These are phyloP conservation scores for Trichechus manatus DNA, from an alignment of 2,113 vertebrate genomes.

Conservation along the genomic window DNA sequence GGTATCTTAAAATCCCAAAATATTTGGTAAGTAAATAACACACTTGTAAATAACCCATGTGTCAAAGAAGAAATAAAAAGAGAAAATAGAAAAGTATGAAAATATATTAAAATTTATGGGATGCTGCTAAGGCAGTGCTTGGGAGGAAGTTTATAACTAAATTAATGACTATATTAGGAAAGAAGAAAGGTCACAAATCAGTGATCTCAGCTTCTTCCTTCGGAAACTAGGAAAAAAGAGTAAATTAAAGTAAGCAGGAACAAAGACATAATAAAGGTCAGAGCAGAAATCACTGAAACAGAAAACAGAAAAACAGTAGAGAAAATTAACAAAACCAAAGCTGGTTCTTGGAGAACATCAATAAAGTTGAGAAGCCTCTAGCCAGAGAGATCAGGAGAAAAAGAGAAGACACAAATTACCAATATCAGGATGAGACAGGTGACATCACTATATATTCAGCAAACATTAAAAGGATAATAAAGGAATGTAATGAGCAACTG, in stretches of 20 bases:
- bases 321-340: neutral
- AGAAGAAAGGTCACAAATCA: constrained; percentile 32
- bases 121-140: neutral
- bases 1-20: neutral
- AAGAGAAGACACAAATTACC: neutral
- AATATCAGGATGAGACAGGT: neutral
- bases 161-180: neutral
- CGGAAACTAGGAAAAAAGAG: constrained; percentile 46
- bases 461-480: neutral
- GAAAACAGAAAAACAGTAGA: neutral
- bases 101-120: neutral
- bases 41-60: neutral
- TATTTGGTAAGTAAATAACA: constrained; percentile 29
- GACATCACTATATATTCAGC: neutral
- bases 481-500: neutral
- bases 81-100: neutral
- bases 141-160: neutral
- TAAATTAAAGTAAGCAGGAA: constrained; percentile 18
- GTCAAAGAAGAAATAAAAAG: constrained; percentile 24
- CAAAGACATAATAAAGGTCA: neutral
- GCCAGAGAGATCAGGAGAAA: neutral
- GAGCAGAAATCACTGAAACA: neutral
- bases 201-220: neutral
- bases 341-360: neutral
- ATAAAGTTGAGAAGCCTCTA: neutral